Evolutionary conservation across 2,888 invertebrate species (phyloP).

Genomic region (Amphimallon solstitiale): DNA sequence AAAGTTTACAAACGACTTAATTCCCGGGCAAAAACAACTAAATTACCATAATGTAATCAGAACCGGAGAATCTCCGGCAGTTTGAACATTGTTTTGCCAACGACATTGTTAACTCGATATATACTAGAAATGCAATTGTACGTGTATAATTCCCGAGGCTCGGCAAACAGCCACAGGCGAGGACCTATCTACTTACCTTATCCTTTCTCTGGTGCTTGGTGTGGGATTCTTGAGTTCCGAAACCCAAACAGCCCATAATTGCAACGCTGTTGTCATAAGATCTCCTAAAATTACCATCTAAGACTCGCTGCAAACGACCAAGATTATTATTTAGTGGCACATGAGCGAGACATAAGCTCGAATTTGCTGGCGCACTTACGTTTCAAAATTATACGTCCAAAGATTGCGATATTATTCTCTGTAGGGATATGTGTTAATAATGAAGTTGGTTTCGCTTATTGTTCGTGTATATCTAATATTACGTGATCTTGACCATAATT

Average conservation of each 20-base stretch:
- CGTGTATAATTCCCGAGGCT: constrained; percentile 50
- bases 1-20: constrained; percentile 46
- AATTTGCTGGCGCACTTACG: constrained; percentile 35
- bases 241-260: constrained; percentile 52
- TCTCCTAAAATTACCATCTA: constrained; percentile 50
- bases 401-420: constrained; percentile 50
- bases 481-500: background rate
- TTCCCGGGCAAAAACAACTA: constrained; percentile 47
- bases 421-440: constrained; percentile 47
- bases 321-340: constrained; percentile 30
- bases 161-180: constrained; percentile 49
- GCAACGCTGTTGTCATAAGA: constrained; percentile 55
- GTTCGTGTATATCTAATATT: constrained; percentile 35
- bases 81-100: constrained; percentile 48
- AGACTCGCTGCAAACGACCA: constrained; percentile 48
- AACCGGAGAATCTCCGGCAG: constrained; percentile 46
- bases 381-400: constrained; percentile 48
- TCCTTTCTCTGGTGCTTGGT: constrained; percentile 38
- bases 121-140: constrained; percentile 46
- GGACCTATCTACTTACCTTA: constrained; percentile 50
- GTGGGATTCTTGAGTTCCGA: constrained; percentile 47
- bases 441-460: constrained; percentile 44
- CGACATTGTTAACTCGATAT: constrained; percentile 50
- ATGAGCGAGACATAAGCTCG: constrained; percentile 37
- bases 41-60: constrained; percentile 50